Base-by-base conservation (phyloP, 1,140 invertebrate species). In the Augochlora pura region DNA sequence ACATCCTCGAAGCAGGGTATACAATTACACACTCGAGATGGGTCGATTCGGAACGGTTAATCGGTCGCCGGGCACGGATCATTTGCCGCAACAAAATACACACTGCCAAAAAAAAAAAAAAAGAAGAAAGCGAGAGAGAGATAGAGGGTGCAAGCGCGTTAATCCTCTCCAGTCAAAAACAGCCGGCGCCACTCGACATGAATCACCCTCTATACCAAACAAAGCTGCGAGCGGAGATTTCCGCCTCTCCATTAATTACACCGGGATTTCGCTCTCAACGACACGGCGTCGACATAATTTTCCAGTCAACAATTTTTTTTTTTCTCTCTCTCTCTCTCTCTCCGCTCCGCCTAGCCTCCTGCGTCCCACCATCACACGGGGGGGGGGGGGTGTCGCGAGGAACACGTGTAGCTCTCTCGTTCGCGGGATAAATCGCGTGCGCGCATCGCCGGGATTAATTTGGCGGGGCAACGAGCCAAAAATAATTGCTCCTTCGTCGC, bases 271-370 rank as follows among this genome's bases (percentile, higher is more conserved):
- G 38, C 38, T 64, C 63, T 64, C 32, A 42, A 39, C 63, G 63
- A 64, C 63, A 64, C 32, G 21, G 18, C 32, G 63, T 42, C 32
- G 63, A 64, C 63, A 21, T 42, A 38, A 42, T 42, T 64, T 39
- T n/a, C 62, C 27, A 32, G 60, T 62, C 62, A 39, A 64, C 62
- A 64, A 64, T 32, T 21, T 64, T 64, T 64, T 64, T 54, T 49
- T 49, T 8, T 49, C 46, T 49, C 14, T 16, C 46, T 16, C 46
- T 49, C 46, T 39, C 42, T 14, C 42, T 46, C 42, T 12, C 42
- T 46, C 42, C 14, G 14, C 42, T 46, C 42, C 2, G 42, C 12
- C n/a, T n/a, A n/a, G n/a, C n/a, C n/a, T n/a, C n/a, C n/a, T n/a
- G n/a, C n/a, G n/a, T n/a, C n/a, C n/a, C n/a, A n/a, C n/a, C n/a